Conservation (phyloP, 1,140 invertebrate species). For the Monochamus saltuarius region DNA sequence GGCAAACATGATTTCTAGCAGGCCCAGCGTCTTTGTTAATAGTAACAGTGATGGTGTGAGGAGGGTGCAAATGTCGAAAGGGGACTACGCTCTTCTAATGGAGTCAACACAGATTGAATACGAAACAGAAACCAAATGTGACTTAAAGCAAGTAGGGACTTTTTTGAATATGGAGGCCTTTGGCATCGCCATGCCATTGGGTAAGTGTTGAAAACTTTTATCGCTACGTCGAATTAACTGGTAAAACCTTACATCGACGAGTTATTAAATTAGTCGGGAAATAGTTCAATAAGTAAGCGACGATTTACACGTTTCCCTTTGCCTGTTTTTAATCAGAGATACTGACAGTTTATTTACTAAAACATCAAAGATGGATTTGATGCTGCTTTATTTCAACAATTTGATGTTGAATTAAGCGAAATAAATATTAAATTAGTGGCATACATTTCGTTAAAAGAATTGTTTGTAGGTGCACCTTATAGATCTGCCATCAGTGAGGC, state of each 20-base stretch:
- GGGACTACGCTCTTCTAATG: conserved; percentile 80
- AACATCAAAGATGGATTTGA: background rate
- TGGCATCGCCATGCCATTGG: conserved; percentile 73
- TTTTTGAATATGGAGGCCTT: conserved; percentile 81
- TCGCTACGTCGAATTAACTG: background rate
- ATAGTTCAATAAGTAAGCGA: too few species aligned
- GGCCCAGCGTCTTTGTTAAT: conserved; percentile 78
- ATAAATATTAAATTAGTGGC: too few species aligned
- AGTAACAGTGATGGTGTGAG: conserved; percentile 80
- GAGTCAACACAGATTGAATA: conserved; percentile 83
- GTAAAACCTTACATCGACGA: too few species aligned
- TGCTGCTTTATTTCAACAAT: background rate
- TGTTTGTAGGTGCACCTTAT: conserved; percentile 55
- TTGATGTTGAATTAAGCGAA: background rate
- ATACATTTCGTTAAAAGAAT: background rate
- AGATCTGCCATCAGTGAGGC: conserved; percentile 70
- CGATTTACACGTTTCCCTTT: too few species aligned
- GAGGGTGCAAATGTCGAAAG: conserved; percentile 70
- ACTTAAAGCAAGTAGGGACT: conserved; percentile 74
- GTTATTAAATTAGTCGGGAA: too few species aligned
- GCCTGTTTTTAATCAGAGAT: too few species aligned
- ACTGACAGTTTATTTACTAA: too few species aligned
- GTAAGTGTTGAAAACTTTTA: conserved; percentile 54
- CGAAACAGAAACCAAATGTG: conserved; percentile 71
- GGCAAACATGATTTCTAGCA: conserved; percentile 76